Conservation (phyloP, 2,797 vertebrate species). For the Heterohyrax brucei region DNA sequence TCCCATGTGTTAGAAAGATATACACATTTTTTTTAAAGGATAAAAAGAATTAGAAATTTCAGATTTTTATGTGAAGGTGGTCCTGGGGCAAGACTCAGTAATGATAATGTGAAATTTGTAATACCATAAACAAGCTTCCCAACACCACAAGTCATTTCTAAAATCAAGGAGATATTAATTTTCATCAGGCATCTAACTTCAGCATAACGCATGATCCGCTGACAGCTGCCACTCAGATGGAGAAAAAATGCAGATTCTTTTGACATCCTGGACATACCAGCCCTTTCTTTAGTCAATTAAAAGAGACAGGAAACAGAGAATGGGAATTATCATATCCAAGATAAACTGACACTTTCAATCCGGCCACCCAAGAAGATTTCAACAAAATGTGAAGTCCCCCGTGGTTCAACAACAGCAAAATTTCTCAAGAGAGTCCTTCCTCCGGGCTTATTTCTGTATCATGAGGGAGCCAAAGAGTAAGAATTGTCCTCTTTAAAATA, state of each 20-base stretch:
- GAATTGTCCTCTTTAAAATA: not conserved
- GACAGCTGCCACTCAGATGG: conserved; percentile 71
- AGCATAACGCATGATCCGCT: conserved; percentile 63
- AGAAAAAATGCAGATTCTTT: conserved; percentile 70
- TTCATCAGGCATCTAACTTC: conserved; percentile 78
- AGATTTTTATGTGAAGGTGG: conserved; percentile 77
- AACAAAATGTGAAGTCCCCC: not conserved
- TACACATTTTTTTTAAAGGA: conserved; percentile 66
- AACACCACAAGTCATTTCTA: not conserved
- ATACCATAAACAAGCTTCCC: not conserved
- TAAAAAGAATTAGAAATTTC: conserved; percentile 69
- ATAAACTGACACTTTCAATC: not conserved
- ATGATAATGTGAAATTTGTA: conserved; percentile 31
- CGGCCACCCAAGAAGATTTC: not conserved
- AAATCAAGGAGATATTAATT: conserved; percentile 66
- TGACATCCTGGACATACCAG: conserved; percentile 50
- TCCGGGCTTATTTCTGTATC: not conserved
- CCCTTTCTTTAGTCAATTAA: conserved; percentile 74
- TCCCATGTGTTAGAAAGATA: conserved; percentile 87
- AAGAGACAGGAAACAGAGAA: conserved; percentile 67
- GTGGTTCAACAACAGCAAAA: too few species aligned
- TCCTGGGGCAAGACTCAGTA: conserved; percentile 26
- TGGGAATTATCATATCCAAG: conserved; percentile 44
- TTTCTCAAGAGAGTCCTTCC: not conserved
- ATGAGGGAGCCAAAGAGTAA: not conserved